These are phyloP conservation scores for Diaprepes abbreviatus DNA, from an alignment of 2,888 invertebrate species.

Conservation along the genomic window DNA sequence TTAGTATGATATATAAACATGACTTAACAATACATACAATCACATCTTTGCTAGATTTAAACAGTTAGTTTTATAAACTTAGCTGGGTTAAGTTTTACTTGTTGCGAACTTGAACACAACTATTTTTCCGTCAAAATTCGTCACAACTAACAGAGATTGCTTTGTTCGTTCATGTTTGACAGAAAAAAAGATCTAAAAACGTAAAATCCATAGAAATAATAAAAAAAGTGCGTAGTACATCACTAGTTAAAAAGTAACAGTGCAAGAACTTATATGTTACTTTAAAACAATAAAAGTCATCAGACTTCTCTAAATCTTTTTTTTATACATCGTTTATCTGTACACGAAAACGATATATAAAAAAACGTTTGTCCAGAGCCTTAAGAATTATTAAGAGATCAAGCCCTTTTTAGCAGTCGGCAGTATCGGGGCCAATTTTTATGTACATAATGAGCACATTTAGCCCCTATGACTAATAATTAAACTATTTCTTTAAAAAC, in stretches of 20 bases:
- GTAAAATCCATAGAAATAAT: constrained; percentile 8
- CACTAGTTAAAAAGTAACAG: constrained; percentile 31
- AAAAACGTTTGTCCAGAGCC: constrained; percentile 39
- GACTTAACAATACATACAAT: constrained; percentile 66
- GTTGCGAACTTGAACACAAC: constrained; percentile 42
- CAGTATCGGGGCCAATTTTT: constrained; percentile 52
- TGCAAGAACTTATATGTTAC: constrained; percentile 16
- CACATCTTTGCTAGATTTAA: constrained; percentile 66
- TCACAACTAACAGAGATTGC: constrained; percentile 40
- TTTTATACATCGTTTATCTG: constrained; percentile 24
- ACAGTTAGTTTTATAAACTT: constrained; percentile 59
- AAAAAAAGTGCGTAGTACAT: constrained; percentile 30
- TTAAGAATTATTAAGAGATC: constrained; percentile 61
- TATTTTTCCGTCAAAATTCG: constrained; percentile 25
- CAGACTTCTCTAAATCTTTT: background rate
- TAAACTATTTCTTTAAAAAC: constrained; percentile 35
- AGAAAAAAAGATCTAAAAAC: constrained; percentile 19
- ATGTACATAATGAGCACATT: constrained; percentile 30
- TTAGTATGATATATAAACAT: constrained; percentile 66
- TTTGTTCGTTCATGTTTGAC: constrained; percentile 17
- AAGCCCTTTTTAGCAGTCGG: constrained; percentile 61
- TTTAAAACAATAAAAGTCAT: background rate
- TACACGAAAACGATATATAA: constrained; percentile 37
- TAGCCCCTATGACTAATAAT: constrained; percentile 44
- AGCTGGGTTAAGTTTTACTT: constrained; percentile 49